These are phyloP conservation scores for Saccopteryx bilineata DNA, from an alignment of 2,113 vertebrate species.

Conservation along the genomic window DNA sequence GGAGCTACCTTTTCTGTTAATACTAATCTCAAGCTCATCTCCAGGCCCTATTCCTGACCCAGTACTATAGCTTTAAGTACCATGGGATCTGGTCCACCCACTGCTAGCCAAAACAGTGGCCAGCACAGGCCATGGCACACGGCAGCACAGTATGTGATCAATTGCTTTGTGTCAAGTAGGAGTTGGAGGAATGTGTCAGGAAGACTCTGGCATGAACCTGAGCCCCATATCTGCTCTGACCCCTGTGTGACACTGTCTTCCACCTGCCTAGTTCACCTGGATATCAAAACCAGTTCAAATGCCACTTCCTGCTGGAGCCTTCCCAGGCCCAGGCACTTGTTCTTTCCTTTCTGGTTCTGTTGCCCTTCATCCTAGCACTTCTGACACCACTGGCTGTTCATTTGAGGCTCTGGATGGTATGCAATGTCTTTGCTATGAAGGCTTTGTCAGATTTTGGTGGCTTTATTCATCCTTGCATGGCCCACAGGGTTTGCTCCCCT, in stretches of 20 bases:
- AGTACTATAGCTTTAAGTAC: background rate
- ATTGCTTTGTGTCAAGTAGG: background rate
- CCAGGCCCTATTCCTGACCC: background rate
- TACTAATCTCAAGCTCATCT: background rate
- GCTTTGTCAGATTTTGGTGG: background rate
- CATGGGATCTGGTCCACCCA: background rate
- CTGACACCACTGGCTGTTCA: background rate
- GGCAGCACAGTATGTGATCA: background rate
- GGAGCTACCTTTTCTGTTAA: background rate
- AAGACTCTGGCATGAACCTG: background rate
- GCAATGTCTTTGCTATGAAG: background rate
- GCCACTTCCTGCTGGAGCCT: background rate
- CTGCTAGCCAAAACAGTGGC: background rate
- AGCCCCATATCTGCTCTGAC: background rate
- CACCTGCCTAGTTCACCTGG: background rate
- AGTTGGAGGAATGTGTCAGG: background rate
- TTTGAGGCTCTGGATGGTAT: background rate
- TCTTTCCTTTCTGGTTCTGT: background rate
- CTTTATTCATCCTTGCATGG: fast-evolving
- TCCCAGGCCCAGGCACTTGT: background rate
- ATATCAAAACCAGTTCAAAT: background rate
- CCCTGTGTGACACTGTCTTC: no score
- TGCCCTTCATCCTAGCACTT: no score
- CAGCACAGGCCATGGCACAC: background rate
- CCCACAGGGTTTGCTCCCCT: background rate